Evolutionary conservation across 2,888 invertebrate genomes (phyloP).

Genomic region (Anagyrus pseudococci): DNA sequence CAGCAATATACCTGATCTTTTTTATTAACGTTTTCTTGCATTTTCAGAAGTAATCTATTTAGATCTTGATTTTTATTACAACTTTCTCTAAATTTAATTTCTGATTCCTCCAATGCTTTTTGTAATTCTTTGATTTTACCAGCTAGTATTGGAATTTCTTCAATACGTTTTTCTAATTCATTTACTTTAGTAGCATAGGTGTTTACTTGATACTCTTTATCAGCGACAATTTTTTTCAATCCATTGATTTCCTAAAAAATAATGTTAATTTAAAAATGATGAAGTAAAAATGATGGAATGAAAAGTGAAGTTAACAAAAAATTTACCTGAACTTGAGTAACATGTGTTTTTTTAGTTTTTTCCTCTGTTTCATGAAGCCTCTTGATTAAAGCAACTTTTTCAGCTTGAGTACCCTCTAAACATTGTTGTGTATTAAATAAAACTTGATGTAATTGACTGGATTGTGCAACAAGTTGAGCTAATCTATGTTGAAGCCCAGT

Average conservation of each 20-base stretch:
- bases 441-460: conserved; percentile 63
- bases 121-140: conserved; percentile 45
- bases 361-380: conserved; percentile 49
- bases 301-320: background rate
- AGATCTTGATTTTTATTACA: conserved; percentile 43
- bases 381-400: conserved; percentile 49
- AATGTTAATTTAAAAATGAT: background rate
- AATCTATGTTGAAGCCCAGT: conserved; percentile 64
- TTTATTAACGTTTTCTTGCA: conserved; percentile 48
- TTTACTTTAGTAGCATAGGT: conserved; percentile 39
- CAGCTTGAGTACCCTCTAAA: conserved; percentile 60
- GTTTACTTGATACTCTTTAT: conserved; percentile 46
- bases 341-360: conserved; percentile 46
- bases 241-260: conserved; percentile 49
- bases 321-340: conserved; percentile 47
- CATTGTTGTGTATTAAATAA: conserved; percentile 64
- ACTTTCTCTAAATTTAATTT: conserved; percentile 43
- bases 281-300: background rate
- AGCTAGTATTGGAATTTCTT: conserved; percentile 42
- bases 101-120: conserved; percentile 41
- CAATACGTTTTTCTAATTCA: conserved; percentile 44
- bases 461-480: conserved; percentile 63
- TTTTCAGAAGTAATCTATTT: conserved; percentile 41
- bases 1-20: conserved; percentile 48
- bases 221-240: conserved; percentile 51